phyloP scores from a whole-genome alignment of 2,113 vertebrate genomes.

The Channa maculata region DNA sequence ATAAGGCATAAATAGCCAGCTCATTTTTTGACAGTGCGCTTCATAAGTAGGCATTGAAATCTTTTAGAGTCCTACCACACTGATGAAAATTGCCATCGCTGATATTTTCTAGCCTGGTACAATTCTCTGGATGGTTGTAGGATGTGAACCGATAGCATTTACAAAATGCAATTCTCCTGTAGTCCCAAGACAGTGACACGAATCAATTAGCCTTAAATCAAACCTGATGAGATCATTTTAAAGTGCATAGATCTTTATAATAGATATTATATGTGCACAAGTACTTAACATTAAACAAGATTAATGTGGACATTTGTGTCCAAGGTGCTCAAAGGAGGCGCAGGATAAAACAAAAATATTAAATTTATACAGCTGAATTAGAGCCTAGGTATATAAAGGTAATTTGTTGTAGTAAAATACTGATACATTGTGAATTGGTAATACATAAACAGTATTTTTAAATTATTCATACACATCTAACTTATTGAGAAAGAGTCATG shows the following conservation, averaged over 20 bases:
- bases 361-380: background rate
- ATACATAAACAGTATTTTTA: no score
- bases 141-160: conserved; percentile 10
- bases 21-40: conserved; percentile 3
- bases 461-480: background rate
- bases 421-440: background rate
- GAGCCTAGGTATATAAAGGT: background rate
- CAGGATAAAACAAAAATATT: background rate
- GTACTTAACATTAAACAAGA: background rate
- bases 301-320: background rate
- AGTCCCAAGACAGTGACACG: conserved; percentile 5
- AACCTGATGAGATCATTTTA: background rate
- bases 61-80: conserved; percentile 13
- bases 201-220: conserved; percentile 7
- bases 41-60: conserved; percentile 18
- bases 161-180: background rate
- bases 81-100: conserved; percentile 25
- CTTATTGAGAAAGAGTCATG: background rate
- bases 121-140: conserved; percentile 5
- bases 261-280: no score
- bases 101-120: background rate
- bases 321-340: background rate
- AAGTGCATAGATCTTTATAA: no score
- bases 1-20: conserved; percentile 5
- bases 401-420: background rate